Percentiles rank a stretch among this genome's conserved stretches.
Conservation (phyloP, 2,113 vertebrate species). For the Patagioenas fasciata region DNA sequence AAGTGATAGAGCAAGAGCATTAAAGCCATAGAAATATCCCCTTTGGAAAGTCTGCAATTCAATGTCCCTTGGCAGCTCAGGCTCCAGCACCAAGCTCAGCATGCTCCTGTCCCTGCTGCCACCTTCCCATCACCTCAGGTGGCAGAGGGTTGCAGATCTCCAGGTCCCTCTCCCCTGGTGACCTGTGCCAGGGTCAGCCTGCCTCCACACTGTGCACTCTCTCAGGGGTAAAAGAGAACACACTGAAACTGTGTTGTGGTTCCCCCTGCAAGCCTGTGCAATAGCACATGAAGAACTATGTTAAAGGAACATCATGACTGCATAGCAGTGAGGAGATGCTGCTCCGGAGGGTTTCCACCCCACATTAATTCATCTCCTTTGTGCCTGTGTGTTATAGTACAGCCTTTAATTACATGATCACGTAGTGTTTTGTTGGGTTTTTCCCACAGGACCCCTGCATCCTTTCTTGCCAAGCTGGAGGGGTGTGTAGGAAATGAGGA, state of each 20-base stretch:
- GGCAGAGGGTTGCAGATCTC: background rate
- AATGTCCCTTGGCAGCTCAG: background rate
- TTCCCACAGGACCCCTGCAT: slow-evolving; percentile 7
- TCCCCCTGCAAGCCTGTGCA: background rate
- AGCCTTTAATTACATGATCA: slow-evolving; percentile 36
- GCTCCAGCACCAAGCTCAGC: background rate
- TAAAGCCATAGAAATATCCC: background rate
- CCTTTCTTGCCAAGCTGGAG: slow-evolving; percentile 16
- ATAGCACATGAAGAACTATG: background rate
- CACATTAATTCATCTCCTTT: slow-evolving; percentile 8
- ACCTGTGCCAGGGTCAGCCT: background rate
- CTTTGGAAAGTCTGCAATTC: background rate
- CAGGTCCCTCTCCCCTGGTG: background rate
- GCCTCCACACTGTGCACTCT: background rate
- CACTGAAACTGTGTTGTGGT: background rate
- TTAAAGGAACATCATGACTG: background rate
- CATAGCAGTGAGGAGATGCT: slow-evolving; percentile 9
- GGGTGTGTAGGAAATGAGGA: slow-evolving; percentile 32
- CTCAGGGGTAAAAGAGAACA: background rate
- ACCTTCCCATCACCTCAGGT: background rate
- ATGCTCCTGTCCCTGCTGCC: background rate
- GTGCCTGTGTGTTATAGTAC: background rate
- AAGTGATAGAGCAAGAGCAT: background rate
- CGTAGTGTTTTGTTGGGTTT: background rate
- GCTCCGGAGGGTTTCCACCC: background rate